These are phyloP conservation scores for Tor tambroides DNA, from an alignment of 2,113 vertebrate species.

Conservation along the genomic window DNA sequence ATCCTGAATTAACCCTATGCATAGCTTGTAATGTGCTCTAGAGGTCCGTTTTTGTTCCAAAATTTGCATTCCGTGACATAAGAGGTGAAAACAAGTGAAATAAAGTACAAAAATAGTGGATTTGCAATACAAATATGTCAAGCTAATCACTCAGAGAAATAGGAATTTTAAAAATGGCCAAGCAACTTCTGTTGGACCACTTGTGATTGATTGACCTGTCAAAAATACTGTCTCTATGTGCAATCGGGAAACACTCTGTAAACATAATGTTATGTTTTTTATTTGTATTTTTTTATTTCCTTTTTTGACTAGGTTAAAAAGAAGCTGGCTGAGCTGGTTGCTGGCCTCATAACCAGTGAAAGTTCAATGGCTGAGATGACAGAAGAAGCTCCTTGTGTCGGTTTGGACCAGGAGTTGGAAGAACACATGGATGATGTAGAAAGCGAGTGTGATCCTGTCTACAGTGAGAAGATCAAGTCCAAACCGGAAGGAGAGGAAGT, in stretches of 20 bases:
- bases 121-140: background rate
- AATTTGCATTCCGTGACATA: background rate
- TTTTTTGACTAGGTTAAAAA: slow-evolving; percentile 53
- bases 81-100: background rate
- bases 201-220: background rate
- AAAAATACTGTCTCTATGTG: background rate
- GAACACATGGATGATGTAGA: slow-evolving; percentile 52
- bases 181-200: background rate
- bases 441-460: background rate
- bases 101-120: background rate
- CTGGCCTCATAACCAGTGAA: slow-evolving; percentile 54
- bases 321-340: slow-evolving; percentile 54
- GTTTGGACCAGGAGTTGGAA: slow-evolving; percentile 26
- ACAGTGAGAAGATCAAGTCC: slow-evolving; percentile 46
- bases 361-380: slow-evolving; percentile 31
- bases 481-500: slow-evolving; percentile 68
- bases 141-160: background rate
- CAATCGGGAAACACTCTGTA: background rate
- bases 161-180: background rate
- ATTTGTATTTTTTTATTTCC: background rate
- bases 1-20: no score
- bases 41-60: no score
- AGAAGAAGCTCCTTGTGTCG: slow-evolving; percentile 52
- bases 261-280: background rate
- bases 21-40: no score